Evolutionary conservation across 2,113 vertebrate species (phyloP), one percentile per base, ranked within the genome.

Genomic region (Toxotes jaculatrix): DNA sequence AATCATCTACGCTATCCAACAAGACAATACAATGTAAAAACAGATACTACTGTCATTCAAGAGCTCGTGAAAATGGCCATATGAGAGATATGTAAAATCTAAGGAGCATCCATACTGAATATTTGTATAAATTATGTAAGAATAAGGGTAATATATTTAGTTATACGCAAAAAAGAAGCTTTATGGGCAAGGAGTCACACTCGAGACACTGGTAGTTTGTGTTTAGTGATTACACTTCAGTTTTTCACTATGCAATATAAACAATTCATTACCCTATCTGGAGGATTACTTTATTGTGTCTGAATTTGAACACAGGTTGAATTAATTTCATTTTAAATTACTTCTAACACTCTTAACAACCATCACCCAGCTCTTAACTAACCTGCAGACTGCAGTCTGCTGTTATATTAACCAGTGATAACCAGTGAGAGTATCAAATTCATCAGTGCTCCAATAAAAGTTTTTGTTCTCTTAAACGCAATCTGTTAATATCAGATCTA

Each of bases 11-110:
- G 14, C 82, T 55, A 60, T 76, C 79, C 74, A 79, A 86, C 68
- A 83, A 86, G 88, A 89, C 81, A 92, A 74, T 47, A 40, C 27
- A 65, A 36, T 78, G 79, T 77, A 83, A 74, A 88, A 89, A 81
- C 77, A 88, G 68, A 91, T 80, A 79, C 80, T 85, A 79, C 87
- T 89, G 92, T 93, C 88, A 90, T 90, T 88, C 87, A 87, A 65
- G 67, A 66, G 84, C 80, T 86, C 74, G 80, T 89, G 73, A 84
- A 82, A 87, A 83, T 68, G 60, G 74, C 63, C 79, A 57, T 74
- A 68, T 86, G 83, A 79, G 84, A 85, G 75, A 83, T 71, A 61
- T 80, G 81, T 61, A 60, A 87, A 87, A 79, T 78, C 42, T 79
- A 59, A 80, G 43, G 63, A 77, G 89, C 74, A 73, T 70, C 61